Evolutionary conservation across 1,140 invertebrate species (phyloP).

Genomic region (Atta colombica): DNA sequence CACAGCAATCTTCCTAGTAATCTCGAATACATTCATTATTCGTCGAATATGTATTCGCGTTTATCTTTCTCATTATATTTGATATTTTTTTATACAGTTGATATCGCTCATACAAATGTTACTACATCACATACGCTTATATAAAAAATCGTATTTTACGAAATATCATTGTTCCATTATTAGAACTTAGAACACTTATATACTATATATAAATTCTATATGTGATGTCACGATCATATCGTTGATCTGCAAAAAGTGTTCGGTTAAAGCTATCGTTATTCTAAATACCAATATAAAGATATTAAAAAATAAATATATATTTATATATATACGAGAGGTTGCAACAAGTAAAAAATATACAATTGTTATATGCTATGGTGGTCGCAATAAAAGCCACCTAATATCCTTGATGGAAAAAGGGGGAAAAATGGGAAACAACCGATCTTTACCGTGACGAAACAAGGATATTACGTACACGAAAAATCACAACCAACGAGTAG

Average conservation of each 20-base stretch:
- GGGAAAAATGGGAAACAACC: slow-evolving; percentile 21
- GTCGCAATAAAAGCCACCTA: slow-evolving; percentile 19
- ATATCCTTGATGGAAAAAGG: slow-evolving; percentile 6
- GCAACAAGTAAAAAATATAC: slow-evolving; percentile 65
- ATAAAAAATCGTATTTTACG: slow-evolving; percentile 26
- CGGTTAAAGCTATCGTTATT: slow-evolving; percentile 53
- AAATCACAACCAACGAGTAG: slow-evolving; percentile 80
- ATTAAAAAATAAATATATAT: slow-evolving; percentile 66
- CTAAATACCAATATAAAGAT: slow-evolving; percentile 62
- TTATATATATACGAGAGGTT: slow-evolving; percentile 28
- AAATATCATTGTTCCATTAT: slow-evolving; percentile 47
- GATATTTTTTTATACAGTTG: slow-evolving; percentile 33
- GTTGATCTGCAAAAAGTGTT: slow-evolving; percentile 34
- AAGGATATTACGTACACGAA: slow-evolving; percentile 57
- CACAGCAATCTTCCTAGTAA: slow-evolving; percentile 46
- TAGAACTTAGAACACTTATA: neutral
- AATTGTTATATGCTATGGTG: slow-evolving; percentile 41
- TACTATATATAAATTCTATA: slow-evolving; percentile 50
- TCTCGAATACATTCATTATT: neutral
- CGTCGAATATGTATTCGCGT: slow-evolving; percentile 11
- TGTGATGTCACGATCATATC: slow-evolving; percentile 41
- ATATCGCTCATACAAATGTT: slow-evolving; percentile 52
- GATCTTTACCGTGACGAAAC: slow-evolving; percentile 37
- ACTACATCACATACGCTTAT: slow-evolving; percentile 47
- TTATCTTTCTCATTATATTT: slow-evolving; percentile 4